Base-by-base conservation (phyloP, 2,797 vertebrate species). In the Coregonus sp. region DNA sequence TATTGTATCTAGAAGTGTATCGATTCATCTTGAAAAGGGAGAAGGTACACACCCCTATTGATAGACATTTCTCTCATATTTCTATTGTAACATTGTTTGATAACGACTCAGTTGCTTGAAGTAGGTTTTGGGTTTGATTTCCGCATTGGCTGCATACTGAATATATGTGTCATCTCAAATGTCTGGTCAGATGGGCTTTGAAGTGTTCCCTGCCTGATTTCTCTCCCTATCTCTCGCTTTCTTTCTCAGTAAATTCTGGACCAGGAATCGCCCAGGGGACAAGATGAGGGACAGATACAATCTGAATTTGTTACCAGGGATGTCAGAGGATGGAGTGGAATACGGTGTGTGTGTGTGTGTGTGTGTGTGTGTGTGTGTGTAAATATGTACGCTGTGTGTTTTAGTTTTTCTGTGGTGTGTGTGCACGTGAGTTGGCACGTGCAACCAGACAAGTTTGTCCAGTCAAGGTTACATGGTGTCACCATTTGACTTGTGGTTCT, bases 221-320 rank as follows among this genome's bases (percentile, higher is more conserved):
- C 56, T 74, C 4, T 83, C 31, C 31, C 31, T 33, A 33, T 33
- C 31, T 2, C 31, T 33, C 31, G 31, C 31, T 33, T 33, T 33
- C 31, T 33, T 33, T 33, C 80, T 85, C 82, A 99, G 98, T 92
- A 99, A 99, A 94, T 99, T 99, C 88, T 99, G 98, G 98, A 99
- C 98, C 6, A 94, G 98, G 83, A 99, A 99, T 84, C 94, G 98
- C 0, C 98, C 98, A 0, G 98, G 98, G 12, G 98, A 99, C 87
- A 99, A 99, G 92, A 99, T 99, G 98, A 91, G 98, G 74, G 98
- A 99, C 91, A 95, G 98, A 1, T 99, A 99, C 87, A 99, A 99
- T 89, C 85, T 99, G 80, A 99, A 99, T 82, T 93, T 99, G 68
- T 92, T 99, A 69, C 97, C 98, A 4, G 98, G 98, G 63, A 99